These are phyloP conservation scores for Cylloceria caligata DNA, from an alignment of 2,888 invertebrate species.

Conservation along the genomic window DNA sequence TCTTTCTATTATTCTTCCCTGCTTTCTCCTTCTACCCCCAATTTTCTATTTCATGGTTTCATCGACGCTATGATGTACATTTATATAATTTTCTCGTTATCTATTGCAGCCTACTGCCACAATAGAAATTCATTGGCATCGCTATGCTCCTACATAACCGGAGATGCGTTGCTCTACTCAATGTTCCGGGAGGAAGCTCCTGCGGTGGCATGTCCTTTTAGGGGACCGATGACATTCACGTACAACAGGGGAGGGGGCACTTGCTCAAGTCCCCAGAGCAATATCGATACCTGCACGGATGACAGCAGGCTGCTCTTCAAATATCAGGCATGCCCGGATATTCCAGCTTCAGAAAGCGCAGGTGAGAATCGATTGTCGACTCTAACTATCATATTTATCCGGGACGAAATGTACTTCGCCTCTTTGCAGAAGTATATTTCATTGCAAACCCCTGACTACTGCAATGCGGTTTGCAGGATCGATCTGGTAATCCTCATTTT, in stretches of 20 bases:
- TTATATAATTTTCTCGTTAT: slow-evolving; percentile 35
- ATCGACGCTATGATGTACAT: neutral
- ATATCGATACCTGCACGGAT: slow-evolving; percentile 97
- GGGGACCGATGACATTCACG: slow-evolving; percentile 96
- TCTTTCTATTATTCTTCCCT: slow-evolving; percentile 46
- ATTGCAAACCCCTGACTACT: neutral
- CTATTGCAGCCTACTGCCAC: slow-evolving; percentile 90
- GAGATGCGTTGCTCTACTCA: slow-evolving; percentile 94
- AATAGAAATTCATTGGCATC: slow-evolving; percentile 91
- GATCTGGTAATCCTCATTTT: neutral
- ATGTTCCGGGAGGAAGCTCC: slow-evolving; percentile 95
- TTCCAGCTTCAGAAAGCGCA: slow-evolving; percentile 95
- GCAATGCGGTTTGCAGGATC: neutral
- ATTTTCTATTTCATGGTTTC: neutral
- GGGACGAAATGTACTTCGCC: slow-evolving; percentile 2
- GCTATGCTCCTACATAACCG: slow-evolving; percentile 94
- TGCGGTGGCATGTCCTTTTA: slow-evolving; percentile 95
- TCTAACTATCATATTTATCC: slow-evolving; percentile 15
- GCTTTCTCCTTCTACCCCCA: slow-evolving; percentile 19
- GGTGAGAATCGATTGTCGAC: slow-evolving; percentile 86
- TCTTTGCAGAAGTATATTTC: neutral
- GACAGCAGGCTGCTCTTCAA: slow-evolving; percentile 95
- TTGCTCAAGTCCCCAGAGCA: slow-evolving; percentile 95
- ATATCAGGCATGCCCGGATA: slow-evolving; percentile 97
- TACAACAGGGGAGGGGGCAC: slow-evolving; percentile 97